Conservation (phyloP, 2,888 invertebrate species). For the Spicauda simplicius region DNA sequence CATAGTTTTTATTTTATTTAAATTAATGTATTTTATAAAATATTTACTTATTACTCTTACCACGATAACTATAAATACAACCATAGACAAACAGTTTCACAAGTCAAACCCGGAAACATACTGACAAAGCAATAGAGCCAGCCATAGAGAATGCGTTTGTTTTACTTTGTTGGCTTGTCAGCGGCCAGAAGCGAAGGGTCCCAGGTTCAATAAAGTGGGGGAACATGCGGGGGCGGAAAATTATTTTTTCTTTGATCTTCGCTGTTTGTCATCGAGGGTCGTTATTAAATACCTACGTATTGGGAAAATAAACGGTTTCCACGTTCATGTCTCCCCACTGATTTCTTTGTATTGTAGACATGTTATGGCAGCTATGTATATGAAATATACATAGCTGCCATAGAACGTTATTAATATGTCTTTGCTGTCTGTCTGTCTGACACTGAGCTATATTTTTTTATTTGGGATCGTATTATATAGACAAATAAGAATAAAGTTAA, state of each 20-base stretch:
- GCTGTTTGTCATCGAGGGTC: background rate
- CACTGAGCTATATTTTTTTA: too few species aligned
- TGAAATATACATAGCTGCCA: too few species aligned
- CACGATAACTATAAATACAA: background rate
- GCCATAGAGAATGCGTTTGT: conserved; percentile 3
- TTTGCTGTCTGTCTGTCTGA: too few species aligned
- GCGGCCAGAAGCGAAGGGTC: conserved; percentile 10
- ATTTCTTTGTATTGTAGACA: too few species aligned
- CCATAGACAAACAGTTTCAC: conserved; percentile 8
- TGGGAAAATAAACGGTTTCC: background rate
- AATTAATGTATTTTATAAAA: too few species aligned
- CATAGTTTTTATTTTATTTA: too few species aligned
- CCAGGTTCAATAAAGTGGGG: conserved; percentile 11
- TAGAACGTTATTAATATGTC: too few species aligned
- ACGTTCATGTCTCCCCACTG: too few species aligned
- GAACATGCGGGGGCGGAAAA: background rate
- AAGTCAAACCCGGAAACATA: conserved; percentile 11
- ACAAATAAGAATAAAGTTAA: too few species aligned
- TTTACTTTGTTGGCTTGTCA: conserved; percentile 13
- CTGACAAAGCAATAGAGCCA: background rate
- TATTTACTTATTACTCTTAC: too few species aligned
- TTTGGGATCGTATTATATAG: too few species aligned
- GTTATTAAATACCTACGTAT: background rate
- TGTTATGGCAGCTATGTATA: too few species aligned
- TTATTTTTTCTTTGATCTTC: background rate